Base-by-base conservation (phyloP, 2,888 invertebrate species). In the Cantharis rufa region DNA sequence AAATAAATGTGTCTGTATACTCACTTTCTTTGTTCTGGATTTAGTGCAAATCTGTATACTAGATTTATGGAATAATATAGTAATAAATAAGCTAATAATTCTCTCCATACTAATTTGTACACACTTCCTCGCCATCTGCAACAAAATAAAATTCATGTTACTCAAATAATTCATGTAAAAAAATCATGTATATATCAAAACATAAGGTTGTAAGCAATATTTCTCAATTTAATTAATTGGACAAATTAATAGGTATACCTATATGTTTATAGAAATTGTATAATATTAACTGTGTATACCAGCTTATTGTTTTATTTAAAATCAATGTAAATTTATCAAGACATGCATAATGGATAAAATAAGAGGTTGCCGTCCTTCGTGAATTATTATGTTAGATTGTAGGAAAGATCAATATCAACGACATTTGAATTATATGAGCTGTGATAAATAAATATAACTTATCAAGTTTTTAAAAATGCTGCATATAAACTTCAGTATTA, bases 111-210 rank as follows among this genome's bases (percentile, higher is more conserved):
- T 87, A 98, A 89, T 91, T 98, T 98, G 91, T 98, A 98, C 63
- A 98, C 96, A 87, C 97, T 97, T 85, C 97, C 97, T 86, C 94
- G 92, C 98, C 98, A 98, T 92, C 97, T 96, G 93, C 72, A 91
- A 92, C 83, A 84, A 85, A 86, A 86, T 69, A 16, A 78, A 24
- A 48, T 0, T n/a, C 0, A 3, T 68, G 15, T 68, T 24, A 27
- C 24, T 24, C 9, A 66, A 66, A 27, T 68, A 68, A 68, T 27
- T n/a, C 24, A 24, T 24, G n/a, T n/a, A 24, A 24, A 48, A n/a
- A 7, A 48, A n/a, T 48, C n/a, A 48, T 48, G n/a, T n/a, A 48
- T n/a, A 48, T 48, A n/a, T 48, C 48, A n/a, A n/a, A 48, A n/a
- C n/a, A 48, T 48, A n/a, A n/a, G n/a, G n/a, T n/a, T 48, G n/a